Percentiles rank a stretch among this genome's conserved stretches.
Conservation (phyloP, 1,140 invertebrate genomes). For the Cyclargus thomasi region DNA sequence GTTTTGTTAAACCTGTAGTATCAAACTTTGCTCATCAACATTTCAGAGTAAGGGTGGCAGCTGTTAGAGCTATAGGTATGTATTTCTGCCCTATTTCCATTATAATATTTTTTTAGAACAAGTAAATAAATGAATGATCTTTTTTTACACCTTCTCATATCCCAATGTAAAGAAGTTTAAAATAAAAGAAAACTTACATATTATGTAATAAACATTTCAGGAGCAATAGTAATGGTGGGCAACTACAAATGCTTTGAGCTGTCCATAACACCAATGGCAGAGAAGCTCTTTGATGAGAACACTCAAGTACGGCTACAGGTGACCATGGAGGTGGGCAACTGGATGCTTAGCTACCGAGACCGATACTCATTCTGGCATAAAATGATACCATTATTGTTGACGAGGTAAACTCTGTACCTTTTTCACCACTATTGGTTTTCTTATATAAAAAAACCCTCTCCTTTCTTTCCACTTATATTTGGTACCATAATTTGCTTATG, state of each 20-base stretch:
- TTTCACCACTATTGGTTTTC: neutral
- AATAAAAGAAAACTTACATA: too few relatives aligned
- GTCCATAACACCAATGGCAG: conserved; percentile 79
- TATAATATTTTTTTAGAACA: too few relatives aligned
- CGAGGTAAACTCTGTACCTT: conserved; percentile 60
- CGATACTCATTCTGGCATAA: conserved; percentile 86
- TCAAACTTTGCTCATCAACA: conserved; percentile 86
- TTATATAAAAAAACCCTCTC: neutral
- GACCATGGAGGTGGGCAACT: conserved; percentile 80
- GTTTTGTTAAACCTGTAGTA: conserved; percentile 83
- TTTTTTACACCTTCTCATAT: too few relatives aligned
- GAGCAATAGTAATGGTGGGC: conserved; percentile 63
- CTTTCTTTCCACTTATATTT: too few relatives aligned
- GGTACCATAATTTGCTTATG: too few relatives aligned
- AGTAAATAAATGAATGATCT: too few relatives aligned
- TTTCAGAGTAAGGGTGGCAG: conserved; percentile 83
- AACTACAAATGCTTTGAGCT: conserved; percentile 67
- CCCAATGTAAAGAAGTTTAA: too few relatives aligned
- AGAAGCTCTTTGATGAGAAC: conserved; percentile 84
- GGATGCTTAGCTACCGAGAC: conserved; percentile 82
- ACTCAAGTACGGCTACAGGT: conserved; percentile 79
- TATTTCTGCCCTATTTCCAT: conserved; percentile 10
- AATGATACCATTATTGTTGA: conserved; percentile 83
- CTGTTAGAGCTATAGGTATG: conserved; percentile 82
- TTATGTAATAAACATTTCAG: conserved; percentile 35